These are phyloP conservation scores for Centruroides vittatus DNA, from an alignment of 1,140 invertebrate genomes.

Conservation along the genomic window DNA sequence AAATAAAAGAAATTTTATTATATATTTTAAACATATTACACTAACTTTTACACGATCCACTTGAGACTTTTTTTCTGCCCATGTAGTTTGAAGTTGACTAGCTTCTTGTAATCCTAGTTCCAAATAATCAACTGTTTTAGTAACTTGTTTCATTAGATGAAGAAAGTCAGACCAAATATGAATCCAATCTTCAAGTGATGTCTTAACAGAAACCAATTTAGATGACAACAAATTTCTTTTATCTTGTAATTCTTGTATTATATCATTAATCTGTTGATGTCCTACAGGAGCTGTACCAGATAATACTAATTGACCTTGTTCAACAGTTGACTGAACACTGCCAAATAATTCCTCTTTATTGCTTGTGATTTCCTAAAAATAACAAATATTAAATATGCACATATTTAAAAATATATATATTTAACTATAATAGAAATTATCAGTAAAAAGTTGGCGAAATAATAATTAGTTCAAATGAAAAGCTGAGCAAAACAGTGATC, in stretches of 20 bases:
- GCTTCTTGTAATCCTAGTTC: slow-evolving; percentile 55
- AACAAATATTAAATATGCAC: too few species aligned
- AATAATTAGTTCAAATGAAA: too few species aligned
- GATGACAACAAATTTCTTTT: slow-evolving; percentile 74
- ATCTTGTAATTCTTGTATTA: slow-evolving; percentile 66
- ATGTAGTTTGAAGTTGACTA: slow-evolving; percentile 55
- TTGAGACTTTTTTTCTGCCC: slow-evolving; percentile 69
- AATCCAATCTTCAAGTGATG: slow-evolving; percentile 72
- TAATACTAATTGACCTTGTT: slow-evolving; percentile 77
- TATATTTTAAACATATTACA: not conserved
- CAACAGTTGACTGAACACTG: slow-evolving; percentile 69
- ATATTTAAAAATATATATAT: too few species aligned
- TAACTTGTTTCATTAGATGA: slow-evolving; percentile 69
- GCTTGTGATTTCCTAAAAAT: slow-evolving; percentile 56
- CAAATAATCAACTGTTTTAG: slow-evolving; percentile 64
- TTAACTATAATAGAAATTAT: too few species aligned
- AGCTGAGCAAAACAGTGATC: too few species aligned
- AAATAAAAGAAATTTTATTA: too few species aligned
- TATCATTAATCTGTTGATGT: slow-evolving; percentile 69
- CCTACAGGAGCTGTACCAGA: slow-evolving; percentile 80
- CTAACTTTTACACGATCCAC: slow-evolving; percentile 61
- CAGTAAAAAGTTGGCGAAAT: too few species aligned
- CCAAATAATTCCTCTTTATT: slow-evolving; percentile 82
- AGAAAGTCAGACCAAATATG: slow-evolving; percentile 72
- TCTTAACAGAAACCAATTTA: slow-evolving; percentile 75